Percentiles rank a stretch among this genome's conserved stretches.
Conservation (phyloP, 2,797 vertebrate species). For the Alosa sapidissima region DNA sequence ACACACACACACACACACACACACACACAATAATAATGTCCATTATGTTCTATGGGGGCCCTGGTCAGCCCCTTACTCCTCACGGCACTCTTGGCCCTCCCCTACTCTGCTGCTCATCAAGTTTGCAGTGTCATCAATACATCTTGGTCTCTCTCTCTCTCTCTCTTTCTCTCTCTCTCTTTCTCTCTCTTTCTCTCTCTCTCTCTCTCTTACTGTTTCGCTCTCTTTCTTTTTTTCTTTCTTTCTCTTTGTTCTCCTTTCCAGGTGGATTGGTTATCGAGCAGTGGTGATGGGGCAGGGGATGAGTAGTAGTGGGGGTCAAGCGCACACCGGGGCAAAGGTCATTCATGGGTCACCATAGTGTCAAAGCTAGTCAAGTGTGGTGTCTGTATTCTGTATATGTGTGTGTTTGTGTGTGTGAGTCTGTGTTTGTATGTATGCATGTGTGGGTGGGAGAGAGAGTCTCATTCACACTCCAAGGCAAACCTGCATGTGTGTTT, state of each 20-base stretch:
- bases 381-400: background rate
- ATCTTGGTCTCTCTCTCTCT: background rate
- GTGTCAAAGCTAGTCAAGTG: background rate
- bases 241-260: background rate
- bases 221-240: background rate
- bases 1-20: too few relatives aligned
- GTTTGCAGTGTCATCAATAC: background rate
- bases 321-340: background rate
- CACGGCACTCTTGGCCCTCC: background rate
- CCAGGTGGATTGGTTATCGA: conserved; percentile 6
- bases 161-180: too few relatives aligned
- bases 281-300: background rate
- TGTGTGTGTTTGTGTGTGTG: conserved; percentile 2
- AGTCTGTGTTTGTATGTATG: background rate
- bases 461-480: background rate
- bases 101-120: background rate
- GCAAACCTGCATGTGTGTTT: background rate
- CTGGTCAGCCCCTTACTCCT: background rate
- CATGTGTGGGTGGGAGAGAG: background rate
- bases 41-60: too few relatives aligned
- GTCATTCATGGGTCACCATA: conserved; percentile 1
- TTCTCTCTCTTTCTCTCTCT: background rate
- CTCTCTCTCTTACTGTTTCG: background rate
- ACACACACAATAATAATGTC: too few relatives aligned
- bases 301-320: background rate